Percentiles rank a stretch among this genome's conserved stretches.
These are phyloP conservation scores for Tretioscincus oriximinensis DNA, from an alignment of 2,113 vertebrate species.

Conservation along the genomic window DNA sequence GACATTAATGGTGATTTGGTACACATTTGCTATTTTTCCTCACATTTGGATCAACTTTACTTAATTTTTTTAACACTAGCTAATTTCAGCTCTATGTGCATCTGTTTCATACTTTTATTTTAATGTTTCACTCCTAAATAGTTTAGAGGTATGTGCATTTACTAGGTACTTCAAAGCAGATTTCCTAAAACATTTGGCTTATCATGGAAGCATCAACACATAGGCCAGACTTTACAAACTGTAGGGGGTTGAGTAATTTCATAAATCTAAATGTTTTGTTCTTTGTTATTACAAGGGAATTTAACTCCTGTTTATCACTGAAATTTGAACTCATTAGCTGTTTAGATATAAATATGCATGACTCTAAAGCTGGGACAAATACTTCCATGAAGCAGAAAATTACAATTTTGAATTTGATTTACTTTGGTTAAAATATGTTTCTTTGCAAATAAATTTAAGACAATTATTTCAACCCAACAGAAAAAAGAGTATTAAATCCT, in stretches of 20 bases:
- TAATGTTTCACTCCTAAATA: neutral
- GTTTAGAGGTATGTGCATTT: neutral
- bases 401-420: no score
- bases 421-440: neutral
- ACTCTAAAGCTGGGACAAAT: neutral
- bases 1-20: slow-evolving; percentile 49
- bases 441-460: neutral
- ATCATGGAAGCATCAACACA: neutral
- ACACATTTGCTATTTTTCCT: slow-evolving; percentile 44
- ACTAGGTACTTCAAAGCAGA: neutral
- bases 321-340: neutral
- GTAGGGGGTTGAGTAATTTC: neutral
- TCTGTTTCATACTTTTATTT: slow-evolving; percentile 51
- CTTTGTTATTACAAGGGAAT: neutral
- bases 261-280: neutral
- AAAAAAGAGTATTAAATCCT: neutral
- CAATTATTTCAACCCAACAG: neutral
- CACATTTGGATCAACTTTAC: slow-evolving; percentile 33
- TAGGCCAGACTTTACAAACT: neutral
- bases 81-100: slow-evolving; percentile 47
- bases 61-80: slow-evolving; percentile 46
- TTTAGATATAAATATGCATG: no score
- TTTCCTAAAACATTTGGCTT: slow-evolving; percentile 26
- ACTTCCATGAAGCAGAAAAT: neutral
- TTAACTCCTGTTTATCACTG: neutral